These are phyloP conservation scores for Eutolmus rufibarbis DNA, from an alignment of 2,888 invertebrate species.

Conservation along the genomic window DNA sequence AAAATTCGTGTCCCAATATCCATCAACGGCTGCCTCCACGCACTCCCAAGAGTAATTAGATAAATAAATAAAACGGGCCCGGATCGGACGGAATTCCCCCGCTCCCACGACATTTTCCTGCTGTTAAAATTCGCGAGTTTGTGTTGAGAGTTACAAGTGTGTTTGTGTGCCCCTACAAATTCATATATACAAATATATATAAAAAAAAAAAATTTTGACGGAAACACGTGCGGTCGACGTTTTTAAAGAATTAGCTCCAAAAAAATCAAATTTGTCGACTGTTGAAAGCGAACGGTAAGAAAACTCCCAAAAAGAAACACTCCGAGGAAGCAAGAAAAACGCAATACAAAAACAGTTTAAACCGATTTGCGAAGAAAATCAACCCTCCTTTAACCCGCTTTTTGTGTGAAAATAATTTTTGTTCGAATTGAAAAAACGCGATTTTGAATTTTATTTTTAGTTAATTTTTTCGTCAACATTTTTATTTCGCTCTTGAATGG, in stretches of 20 bases:
- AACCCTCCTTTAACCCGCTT: neutral
- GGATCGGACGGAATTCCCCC: neutral
- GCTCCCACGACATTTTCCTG: neutral
- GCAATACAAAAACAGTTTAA: neutral
- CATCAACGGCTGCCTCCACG: neutral
- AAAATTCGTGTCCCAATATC: neutral
- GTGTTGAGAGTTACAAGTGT: neutral
- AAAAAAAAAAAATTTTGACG: neutral
- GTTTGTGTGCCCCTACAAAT: neutral
- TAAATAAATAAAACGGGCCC: neutral
- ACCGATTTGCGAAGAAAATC: neutral
- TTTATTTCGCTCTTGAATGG: slow-evolving; percentile 44
- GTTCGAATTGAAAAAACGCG: neutral
- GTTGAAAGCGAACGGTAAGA: neutral
- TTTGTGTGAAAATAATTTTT: neutral
- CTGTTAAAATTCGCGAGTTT: neutral
- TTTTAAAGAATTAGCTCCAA: neutral
- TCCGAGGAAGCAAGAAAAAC: neutral
- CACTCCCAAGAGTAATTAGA: neutral
- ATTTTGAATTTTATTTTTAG: neutral
- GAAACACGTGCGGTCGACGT: slow-evolving; percentile 13
- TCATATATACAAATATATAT: neutral
- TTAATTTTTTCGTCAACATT: neutral
- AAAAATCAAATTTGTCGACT: neutral
- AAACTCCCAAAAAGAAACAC: neutral